These are phyloP conservation scores for Erannis defoliaria DNA, from an alignment of 2,888 invertebrate genomes.

Conservation along the genomic window DNA sequence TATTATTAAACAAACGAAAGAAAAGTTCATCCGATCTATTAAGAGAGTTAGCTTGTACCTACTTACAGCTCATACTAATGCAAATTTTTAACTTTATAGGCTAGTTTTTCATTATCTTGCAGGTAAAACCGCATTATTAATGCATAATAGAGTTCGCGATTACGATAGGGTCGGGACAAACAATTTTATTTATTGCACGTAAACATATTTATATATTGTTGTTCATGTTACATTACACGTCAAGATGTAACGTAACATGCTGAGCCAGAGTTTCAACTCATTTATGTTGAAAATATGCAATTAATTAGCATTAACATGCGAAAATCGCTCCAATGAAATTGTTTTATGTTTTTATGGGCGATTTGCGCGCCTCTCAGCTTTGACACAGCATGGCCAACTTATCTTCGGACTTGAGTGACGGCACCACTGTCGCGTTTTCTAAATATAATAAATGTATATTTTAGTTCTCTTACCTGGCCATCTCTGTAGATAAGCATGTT, in stretches of 20 bases:
- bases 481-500: not conserved
- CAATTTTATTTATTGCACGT: too few relatives aligned
- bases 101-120: too few relatives aligned
- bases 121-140: too few relatives aligned
- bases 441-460: not conserved
- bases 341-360: constrained; percentile 48
- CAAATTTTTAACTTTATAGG: too few relatives aligned
- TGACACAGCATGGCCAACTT: constrained; percentile 13
- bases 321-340: constrained; percentile 56
- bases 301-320: constrained; percentile 73
- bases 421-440: not conserved
- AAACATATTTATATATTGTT: not conserved
- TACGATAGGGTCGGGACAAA: too few relatives aligned
- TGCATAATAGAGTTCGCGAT: too few relatives aligned
- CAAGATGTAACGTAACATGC: not conserved
- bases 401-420: not conserved
- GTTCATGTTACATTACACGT: constrained; percentile 11
- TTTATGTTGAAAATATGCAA: constrained; percentile 64
- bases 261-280: constrained; percentile 28
- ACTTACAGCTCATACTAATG: too few relatives aligned
- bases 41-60: too few relatives aligned
- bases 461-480: not conserved
- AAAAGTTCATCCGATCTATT: too few relatives aligned
- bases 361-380: constrained; percentile 39
- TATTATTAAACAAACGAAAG: too few relatives aligned